Conservation (phyloP, 2,888 invertebrate genomes). For the Bruchidius siliquastri region DNA sequence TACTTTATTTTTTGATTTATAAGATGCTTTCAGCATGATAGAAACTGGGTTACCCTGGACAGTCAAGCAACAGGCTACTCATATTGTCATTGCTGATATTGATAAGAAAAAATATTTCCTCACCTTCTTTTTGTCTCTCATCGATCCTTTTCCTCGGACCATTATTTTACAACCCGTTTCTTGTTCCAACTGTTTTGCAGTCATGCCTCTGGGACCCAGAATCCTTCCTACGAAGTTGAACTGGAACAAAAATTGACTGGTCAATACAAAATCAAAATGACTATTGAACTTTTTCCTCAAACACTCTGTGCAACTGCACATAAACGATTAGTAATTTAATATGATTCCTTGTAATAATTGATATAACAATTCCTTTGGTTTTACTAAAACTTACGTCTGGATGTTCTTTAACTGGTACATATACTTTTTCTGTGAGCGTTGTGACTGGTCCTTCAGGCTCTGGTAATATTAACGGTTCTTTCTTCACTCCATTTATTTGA, state of each 20-base stretch:
- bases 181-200: conserved; percentile 98
- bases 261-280: too few relatives aligned
- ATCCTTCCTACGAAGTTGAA: conserved; percentile 99
- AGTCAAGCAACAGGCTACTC: too few relatives aligned
- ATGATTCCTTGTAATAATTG: too few relatives aligned
- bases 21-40: too few relatives aligned
- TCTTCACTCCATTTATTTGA: conserved; percentile 96
- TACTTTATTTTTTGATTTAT: too few relatives aligned
- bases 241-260: conserved; percentile 59
- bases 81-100: too few relatives aligned
- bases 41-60: too few relatives aligned
- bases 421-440: conserved; percentile 97
- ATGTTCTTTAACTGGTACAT: conserved; percentile 99
- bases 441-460: conserved; percentile 87
- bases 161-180: conserved; percentile 99
- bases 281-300: too few relatives aligned
- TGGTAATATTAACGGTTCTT: conserved; percentile 87
- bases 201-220: conserved; percentile 99
- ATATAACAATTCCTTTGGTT: not conserved
- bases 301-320: too few relatives aligned
- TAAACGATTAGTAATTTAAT: too few relatives aligned
- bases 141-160: conserved; percentile 99
- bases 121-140: conserved; percentile 99
- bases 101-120: conserved; percentile 33
- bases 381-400: conserved; percentile 85